These are phyloP conservation scores for Varanus komodoensis DNA, from an alignment of 2,113 vertebrate genomes.

Conservation along the genomic window DNA sequence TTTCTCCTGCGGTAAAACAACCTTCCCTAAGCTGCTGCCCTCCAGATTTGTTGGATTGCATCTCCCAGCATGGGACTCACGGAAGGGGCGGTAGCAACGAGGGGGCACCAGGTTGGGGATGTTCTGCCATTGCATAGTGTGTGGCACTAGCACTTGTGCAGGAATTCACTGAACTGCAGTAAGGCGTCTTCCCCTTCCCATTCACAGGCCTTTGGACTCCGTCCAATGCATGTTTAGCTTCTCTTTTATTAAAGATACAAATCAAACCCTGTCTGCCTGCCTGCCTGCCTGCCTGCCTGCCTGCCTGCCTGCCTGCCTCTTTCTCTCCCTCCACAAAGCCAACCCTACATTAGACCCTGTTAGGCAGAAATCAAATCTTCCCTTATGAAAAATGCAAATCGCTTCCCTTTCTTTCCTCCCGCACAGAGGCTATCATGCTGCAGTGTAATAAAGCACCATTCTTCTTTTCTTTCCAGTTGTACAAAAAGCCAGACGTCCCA, in stretches of 20 bases:
- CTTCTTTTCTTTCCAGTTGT: conserved; percentile 82
- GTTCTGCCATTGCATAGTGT: no score
- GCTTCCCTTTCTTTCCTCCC: not conserved
- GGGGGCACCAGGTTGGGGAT: not conserved
- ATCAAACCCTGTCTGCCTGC: not conserved
- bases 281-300: not conserved
- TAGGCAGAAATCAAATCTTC: not conserved
- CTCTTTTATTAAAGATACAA: not conserved
- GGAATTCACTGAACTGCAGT: not conserved
- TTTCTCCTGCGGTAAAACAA: no score
- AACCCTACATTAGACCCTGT: not conserved
- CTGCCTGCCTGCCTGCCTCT: not conserved
- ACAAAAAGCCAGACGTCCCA: conserved; percentile 98
- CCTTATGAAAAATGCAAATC: not conserved
- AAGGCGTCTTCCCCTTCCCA: not conserved
- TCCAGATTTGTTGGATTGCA: no score
- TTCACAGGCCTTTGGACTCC: not conserved
- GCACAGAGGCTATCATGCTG: conserved; percentile 32
- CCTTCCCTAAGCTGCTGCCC: not conserved
- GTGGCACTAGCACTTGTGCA: not conserved
- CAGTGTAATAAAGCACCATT: conserved; percentile 54
- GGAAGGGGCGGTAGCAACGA: not conserved
- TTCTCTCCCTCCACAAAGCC: not conserved
- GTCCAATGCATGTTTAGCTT: not conserved
- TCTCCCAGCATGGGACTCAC: not conserved